Evolutionary conservation across 2,888 invertebrate genomes (phyloP).

Genomic region (Rhorus exstirpatorius): DNA sequence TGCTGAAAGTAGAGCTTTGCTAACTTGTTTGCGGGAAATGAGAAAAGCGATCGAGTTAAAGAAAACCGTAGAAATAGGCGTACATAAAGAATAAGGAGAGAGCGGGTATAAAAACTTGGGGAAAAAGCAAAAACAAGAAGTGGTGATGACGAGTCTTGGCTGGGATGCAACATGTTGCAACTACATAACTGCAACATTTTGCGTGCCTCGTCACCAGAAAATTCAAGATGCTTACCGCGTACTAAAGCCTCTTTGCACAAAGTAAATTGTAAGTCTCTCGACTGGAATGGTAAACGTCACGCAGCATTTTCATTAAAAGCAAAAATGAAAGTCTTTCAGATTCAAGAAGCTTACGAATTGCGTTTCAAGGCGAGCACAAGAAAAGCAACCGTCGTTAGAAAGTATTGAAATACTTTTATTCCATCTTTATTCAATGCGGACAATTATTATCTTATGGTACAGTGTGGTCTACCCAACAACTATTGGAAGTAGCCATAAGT

Average conservation of each 20-base stretch:
- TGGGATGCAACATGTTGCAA: too few relatives aligned
- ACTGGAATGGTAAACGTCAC: constrained; percentile 78
- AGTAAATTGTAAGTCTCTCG: constrained; percentile 80
- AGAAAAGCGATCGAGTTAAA: constrained; percentile 75
- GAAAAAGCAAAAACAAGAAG: constrained; percentile 27
- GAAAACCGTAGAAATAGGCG: constrained; percentile 48
- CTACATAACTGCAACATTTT: constrained; percentile 74
- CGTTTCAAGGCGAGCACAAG: constrained; percentile 13
- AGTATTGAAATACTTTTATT: constrained; percentile 36
- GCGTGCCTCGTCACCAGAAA: constrained; percentile 66
- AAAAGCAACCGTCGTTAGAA: constrained; percentile 17
- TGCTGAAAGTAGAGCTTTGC: constrained; percentile 41
- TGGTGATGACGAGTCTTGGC: constrained; percentile 43
- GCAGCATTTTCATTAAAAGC: constrained; percentile 76
- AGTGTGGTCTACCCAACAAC: neutral
- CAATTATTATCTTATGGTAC: neutral
- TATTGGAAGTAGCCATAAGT: neutral
- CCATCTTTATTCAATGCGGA: constrained; percentile 7
- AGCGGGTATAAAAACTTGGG: constrained; percentile 4
- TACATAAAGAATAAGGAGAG: constrained; percentile 9
- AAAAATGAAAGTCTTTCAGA: constrained; percentile 69
- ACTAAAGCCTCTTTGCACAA: constrained; percentile 79
- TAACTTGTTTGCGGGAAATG: constrained; percentile 67
- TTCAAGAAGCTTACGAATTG: constrained; percentile 48
- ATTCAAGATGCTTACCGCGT: constrained; percentile 52